These are phyloP conservation scores for Chelidonichthys spinosus DNA, from an alignment of 2,797 vertebrate genomes.

Conservation along the genomic window DNA sequence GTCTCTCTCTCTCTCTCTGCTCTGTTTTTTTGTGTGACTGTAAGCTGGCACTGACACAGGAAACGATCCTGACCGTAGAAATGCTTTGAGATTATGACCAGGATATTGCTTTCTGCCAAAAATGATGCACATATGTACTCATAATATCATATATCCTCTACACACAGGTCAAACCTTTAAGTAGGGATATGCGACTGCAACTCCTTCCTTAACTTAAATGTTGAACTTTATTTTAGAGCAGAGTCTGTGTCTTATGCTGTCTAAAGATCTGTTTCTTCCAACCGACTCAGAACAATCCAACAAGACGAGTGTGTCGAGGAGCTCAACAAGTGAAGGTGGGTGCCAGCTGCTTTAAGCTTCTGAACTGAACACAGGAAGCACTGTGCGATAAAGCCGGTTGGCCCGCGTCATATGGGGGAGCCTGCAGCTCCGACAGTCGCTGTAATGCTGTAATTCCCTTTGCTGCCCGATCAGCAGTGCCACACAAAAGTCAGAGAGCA, in stretches of 20 bases:
- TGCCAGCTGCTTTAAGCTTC: constrained; percentile 3
- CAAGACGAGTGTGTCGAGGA: constrained; percentile 71
- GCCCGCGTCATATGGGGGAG: constrained; percentile 41
- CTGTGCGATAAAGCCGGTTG: constrained; percentile 6
- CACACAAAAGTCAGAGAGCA: constrained; percentile 66
- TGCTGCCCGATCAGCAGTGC: constrained; percentile 68
- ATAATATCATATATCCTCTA: background rate
- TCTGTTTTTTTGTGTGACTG: constrained; percentile 14
- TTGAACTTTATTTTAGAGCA: background rate
- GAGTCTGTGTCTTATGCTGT: constrained; percentile 5
- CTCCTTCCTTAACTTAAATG: background rate
- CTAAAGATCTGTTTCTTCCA: constrained; percentile 24
- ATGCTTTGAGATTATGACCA: constrained; percentile 3
- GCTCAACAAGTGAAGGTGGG: constrained; percentile 73
- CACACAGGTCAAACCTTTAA: background rate
- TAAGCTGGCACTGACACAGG: constrained; percentile 6
- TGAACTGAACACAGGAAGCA: constrained; percentile 11
- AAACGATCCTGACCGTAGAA: constrained; percentile 15
- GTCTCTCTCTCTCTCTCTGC: constrained; percentile 11
- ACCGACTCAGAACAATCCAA: constrained; percentile 74
- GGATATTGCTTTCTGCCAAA: constrained; percentile 15
- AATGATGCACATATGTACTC: background rate
- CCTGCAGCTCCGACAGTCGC: constrained; percentile 28
- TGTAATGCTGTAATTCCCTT: constrained; percentile 53
- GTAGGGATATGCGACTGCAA: background rate